Evolutionary conservation across 2,113 vertebrate species (phyloP), one percentile per base, ranked within the genome.

Genomic region (Urocolius indicus): DNA sequence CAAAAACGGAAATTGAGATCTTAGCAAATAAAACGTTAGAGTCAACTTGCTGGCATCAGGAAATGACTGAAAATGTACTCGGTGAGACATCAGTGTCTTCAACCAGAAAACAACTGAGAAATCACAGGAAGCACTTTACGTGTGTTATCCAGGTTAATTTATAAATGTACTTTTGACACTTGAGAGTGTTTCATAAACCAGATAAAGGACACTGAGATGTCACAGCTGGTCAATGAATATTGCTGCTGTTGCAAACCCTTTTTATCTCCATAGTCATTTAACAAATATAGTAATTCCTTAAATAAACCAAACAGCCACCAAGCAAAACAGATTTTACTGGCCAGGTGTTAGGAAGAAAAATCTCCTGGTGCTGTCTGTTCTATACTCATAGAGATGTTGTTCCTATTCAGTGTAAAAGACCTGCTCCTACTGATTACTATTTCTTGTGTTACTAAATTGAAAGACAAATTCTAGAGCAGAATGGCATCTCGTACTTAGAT

Each of bases 71-170:
- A 88, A 81, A 78, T 36, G n/a, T 36, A 41, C 17, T 2, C 46
- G 51, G 48, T 43, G 73, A 86, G 87, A 82, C 77, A 49, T 65
- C 41, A 76, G 58, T 89, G 27, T 66, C 74, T 84, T 91, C 63
- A 87, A 6, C 30, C 52, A 36, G 85, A 76, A 88, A 65, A 71
- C 46, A 46, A 87, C 49, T 23, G 46, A 45, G 55, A 54, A 83
- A 91, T 71, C 68, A 55, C 34, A 30, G 45, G 34, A 68, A 84
- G 65, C 59, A 78, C 67, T 34, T 75, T 55, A 41, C 45, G 10
- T 66, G 69, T 62, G 46, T 94, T 86, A 80, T 89, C 72, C 59
- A 78, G 68, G 85, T 96, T 88, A 63, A 86, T 95, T 94, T 67
- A 17, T 61, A 72, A 81, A 92, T 84, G 19, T 69, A 20, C 18